phyloP scores from a whole-genome alignment of 2,888 invertebrate species.

The Epinotia ramella region DNA sequence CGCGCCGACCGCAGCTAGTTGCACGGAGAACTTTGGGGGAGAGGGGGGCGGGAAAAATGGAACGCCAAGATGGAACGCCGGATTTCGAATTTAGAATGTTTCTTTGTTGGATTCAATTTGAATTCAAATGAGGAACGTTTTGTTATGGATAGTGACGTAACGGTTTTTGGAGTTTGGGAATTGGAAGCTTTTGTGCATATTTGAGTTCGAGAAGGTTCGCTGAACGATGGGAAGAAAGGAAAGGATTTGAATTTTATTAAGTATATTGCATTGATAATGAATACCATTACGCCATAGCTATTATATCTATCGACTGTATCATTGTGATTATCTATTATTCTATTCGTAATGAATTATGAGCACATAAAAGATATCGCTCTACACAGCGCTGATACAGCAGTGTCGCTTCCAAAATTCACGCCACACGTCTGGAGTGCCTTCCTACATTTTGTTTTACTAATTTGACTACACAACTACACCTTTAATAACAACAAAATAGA shows the following conservation, averaged over 20 bases:
- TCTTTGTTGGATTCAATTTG: constrained; percentile 44
- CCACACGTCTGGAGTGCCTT: too few relatives aligned
- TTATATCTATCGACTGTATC: too few relatives aligned
- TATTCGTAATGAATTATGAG: too few relatives aligned
- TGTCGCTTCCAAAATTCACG: too few relatives aligned
- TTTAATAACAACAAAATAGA: too few relatives aligned
- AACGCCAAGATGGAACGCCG: constrained; percentile 42
- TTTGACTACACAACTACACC: too few relatives aligned
- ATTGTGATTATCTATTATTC: too few relatives aligned
- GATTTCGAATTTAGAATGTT: constrained; percentile 43
- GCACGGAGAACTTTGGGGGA: constrained; percentile 62
- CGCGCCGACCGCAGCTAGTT: constrained; percentile 58
- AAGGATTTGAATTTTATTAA: not conserved
- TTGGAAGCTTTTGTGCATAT: not conserved
- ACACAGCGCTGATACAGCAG: too few relatives aligned
- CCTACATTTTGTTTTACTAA: too few relatives aligned
- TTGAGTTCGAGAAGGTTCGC: not conserved
- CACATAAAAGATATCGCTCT: too few relatives aligned
- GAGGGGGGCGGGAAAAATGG: constrained; percentile 32
- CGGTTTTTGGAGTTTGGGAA: constrained; percentile 11
- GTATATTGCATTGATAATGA: not conserved
- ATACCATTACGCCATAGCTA: too few relatives aligned
- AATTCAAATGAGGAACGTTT: constrained; percentile 38
- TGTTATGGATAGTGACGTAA: constrained; percentile 20
- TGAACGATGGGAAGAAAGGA: not conserved